Conservation (phyloP, 2,113 vertebrate genomes). For the Saimiri boliviensis region DNA sequence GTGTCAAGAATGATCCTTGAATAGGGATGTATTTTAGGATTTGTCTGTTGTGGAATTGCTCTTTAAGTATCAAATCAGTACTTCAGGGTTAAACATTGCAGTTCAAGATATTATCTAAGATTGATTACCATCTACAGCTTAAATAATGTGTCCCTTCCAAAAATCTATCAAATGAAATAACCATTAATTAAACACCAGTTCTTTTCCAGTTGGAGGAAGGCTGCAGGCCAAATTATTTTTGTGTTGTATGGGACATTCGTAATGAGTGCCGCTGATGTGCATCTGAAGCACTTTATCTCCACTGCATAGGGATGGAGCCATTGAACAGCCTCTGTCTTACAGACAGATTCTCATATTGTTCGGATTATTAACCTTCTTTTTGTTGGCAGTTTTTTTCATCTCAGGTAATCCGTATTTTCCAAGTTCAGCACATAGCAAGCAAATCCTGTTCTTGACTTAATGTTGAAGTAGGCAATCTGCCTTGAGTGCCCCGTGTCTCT, state of each 20-base stretch:
- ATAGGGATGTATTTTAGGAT: not conserved
- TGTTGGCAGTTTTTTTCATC: rapidly evolving
- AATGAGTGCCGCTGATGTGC: not conserved
- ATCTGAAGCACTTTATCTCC: not conserved
- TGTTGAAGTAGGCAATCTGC: rapidly evolving
- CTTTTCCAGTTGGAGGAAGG: not conserved
- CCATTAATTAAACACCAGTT: not conserved
- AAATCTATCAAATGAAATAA: not conserved
- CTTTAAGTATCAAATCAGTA: not conserved
- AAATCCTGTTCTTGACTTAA: not conserved
- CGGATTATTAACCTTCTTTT: not conserved
- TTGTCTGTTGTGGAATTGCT: not conserved
- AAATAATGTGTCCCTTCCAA: not conserved
- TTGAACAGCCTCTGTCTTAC: not conserved
- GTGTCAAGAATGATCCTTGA: not conserved
- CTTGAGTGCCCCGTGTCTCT: no score
- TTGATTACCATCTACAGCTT: not conserved
- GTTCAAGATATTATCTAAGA: not conserved
- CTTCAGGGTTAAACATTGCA: not conserved
- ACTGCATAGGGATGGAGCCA: not conserved
- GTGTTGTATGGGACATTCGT: not conserved
- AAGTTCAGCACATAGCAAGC: not conserved
- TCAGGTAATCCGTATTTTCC: not conserved
- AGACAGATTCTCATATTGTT: slow-evolving; percentile 5
- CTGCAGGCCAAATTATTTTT: not conserved